These are phyloP conservation scores for human (Homo sapiens) DNA, from an alignment of 2,113 vertebrate species.

Conservation along the genomic window DNA sequence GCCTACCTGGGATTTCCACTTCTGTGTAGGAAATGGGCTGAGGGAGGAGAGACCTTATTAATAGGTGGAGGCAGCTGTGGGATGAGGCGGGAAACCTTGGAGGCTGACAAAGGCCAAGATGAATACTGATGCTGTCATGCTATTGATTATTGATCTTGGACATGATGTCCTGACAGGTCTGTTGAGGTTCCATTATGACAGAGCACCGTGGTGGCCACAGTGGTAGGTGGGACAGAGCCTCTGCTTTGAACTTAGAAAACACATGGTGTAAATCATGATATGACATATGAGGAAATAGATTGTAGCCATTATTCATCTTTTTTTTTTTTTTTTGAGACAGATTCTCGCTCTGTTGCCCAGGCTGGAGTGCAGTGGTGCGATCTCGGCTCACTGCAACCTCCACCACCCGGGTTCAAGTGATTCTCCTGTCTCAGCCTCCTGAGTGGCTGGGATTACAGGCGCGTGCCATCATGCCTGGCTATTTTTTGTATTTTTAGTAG, in stretches of 20 bases:
- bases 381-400: no score
- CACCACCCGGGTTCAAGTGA: no score
- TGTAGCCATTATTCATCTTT: neutral
- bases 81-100: neutral
- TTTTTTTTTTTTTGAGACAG: no score
- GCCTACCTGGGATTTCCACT: neutral
- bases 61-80: neutral
- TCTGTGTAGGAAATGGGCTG: neutral
- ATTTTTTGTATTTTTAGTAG: no score
- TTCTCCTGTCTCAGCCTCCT: no score
- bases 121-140: neutral
- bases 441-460: no score
- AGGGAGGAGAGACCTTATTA: neutral
- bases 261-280: neutral
- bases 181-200: neutral
- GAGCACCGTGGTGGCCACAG: neutral
- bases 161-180: neutral
- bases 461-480: no score
- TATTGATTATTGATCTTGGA: neutral
- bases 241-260: neutral
- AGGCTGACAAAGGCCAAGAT: neutral
- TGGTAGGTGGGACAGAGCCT: neutral
- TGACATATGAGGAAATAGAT: neutral
- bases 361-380: no score
- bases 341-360: no score